Conservation (phyloP, 2,113 vertebrate species). For the Prionailurus viverrinus region DNA sequence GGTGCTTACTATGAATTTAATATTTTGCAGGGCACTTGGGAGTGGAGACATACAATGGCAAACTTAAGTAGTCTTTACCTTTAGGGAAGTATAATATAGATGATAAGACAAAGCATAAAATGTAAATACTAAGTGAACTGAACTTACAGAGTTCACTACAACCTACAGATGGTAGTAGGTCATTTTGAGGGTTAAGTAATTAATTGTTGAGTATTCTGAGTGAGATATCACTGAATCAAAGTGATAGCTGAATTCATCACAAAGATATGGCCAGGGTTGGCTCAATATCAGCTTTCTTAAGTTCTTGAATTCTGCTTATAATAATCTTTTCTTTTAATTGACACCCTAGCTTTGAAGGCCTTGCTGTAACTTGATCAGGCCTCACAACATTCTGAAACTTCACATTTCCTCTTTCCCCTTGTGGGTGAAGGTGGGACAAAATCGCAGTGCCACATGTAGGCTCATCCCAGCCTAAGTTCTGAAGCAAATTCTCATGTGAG, state of each 20-base stretch:
- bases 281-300: background rate
- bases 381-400: background rate
- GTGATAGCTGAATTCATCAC: background rate
- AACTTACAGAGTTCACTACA: background rate
- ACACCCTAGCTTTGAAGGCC: background rate
- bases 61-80: background rate
- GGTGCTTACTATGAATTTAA: background rate
- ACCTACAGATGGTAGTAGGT: background rate
- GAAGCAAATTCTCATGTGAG: background rate
- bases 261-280: background rate
- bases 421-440: too few relatives aligned
- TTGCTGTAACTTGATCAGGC: background rate
- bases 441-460: background rate
- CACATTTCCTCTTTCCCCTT: background rate
- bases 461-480: background rate
- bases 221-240: background rate
- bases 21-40: background rate
- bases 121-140: background rate
- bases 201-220: background rate
- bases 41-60: background rate
- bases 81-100: background rate
- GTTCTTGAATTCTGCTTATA: conserved; percentile 14
- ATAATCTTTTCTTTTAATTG: background rate
- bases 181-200: background rate
- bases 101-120: background rate